Evolutionary conservation across 2,797 vertebrate genomes (phyloP).

Genomic region (Margarornis squamiger): DNA sequence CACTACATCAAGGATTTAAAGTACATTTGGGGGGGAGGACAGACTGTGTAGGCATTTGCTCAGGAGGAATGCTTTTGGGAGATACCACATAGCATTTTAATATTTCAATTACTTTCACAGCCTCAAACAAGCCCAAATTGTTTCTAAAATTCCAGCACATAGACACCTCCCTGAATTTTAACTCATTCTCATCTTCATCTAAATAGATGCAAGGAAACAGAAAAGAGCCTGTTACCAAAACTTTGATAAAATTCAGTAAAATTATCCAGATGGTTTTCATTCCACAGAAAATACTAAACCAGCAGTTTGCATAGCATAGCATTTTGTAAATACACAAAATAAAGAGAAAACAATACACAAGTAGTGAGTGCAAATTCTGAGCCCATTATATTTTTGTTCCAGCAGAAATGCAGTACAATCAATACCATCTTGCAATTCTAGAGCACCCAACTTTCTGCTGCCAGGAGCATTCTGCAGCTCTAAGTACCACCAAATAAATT

Average conservation of each 20-base stretch:
- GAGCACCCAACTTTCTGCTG: background rate
- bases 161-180: constrained; percentile 46
- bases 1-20: background rate
- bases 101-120: background rate
- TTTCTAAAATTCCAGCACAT: background rate
- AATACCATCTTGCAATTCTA: constrained; percentile 37
- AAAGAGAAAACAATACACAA: constrained; percentile 73
- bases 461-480: background rate
- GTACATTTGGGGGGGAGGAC: background rate
- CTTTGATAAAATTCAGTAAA: constrained; percentile 66
- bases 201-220: constrained; percentile 50
- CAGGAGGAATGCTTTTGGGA: background rate
- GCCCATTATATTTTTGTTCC: constrained; percentile 70
- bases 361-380: constrained; percentile 74
- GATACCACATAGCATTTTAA: background rate
- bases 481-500: background rate
- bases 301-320: constrained; percentile 72
- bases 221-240: constrained; percentile 64
- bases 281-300: constrained; percentile 74
- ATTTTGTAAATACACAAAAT: constrained; percentile 79
- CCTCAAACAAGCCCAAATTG: background rate
- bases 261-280: constrained; percentile 78
- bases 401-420: constrained; percentile 56
- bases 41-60: background rate
- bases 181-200: constrained; percentile 47